Evolutionary conservation across 2,888 invertebrate species (phyloP), one percentile per base, ranked within the genome.

Genomic region (Synergus laeviventris): DNA sequence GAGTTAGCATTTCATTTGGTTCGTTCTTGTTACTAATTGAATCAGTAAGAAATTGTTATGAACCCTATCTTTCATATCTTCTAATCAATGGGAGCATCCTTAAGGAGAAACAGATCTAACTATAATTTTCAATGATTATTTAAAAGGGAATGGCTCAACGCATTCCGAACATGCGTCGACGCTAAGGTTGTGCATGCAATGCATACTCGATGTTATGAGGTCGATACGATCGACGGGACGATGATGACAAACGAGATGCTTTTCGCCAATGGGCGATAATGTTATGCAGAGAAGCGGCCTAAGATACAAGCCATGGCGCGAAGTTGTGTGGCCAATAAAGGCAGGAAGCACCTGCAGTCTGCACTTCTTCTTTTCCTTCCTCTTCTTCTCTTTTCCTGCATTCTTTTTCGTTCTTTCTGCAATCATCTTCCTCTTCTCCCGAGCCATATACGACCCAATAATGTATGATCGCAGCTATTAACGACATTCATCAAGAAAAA

Each of bases 201-300:
- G 38, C 64, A 64, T 62, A 62, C 18, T 62, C 38, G 16, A 62
- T 36, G 36, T 62, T 62, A 62, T 62, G 64, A 64, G 39, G 18
- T 38, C 18, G 64, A 64, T 64, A 42, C 64, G 39, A 64, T 64
- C 64, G 64, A 64, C 42, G 64, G 42, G 18, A 14, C 42, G 64
- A 64, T 64, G 64, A 64, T 64, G 64, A 64, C 64, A 42, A 42
- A 64, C 64, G 64, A 64, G 42, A 64, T 64, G 64, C 42, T 64
- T 64, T 64, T 64, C 64, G 64, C 64, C 64, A 39, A 64, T 64
- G 64, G 64, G 64, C 39, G 64, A 64, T 64, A 64, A 64, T 64
- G 14, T 21, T 64, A 64, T 64, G 64, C 42, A 64, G 64, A 64
- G 64, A 64, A 64, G 64, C 21, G 21, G 64, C 18, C 18, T 64